Base-by-base conservation (phyloP, 2,888 invertebrate species). In the Gymnocheta viridis region DNA sequence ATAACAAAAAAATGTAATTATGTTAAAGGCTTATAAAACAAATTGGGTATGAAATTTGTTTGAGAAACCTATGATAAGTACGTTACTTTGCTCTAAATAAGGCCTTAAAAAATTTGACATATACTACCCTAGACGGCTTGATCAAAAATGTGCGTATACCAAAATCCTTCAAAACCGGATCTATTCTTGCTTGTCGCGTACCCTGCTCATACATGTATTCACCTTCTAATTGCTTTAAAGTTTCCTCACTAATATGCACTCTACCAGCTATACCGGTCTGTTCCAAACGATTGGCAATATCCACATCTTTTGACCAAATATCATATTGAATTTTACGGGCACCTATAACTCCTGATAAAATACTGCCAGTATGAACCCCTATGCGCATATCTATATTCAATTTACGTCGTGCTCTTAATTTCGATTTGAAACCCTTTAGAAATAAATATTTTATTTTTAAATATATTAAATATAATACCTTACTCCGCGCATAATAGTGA, bases 291-390 rank as follows among this genome's bases (percentile, higher is more conserved):
- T 98, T 98, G 0, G 99, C 98, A 87, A 98, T 96, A 32, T 96
- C 96, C 27, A 97, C 98, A 92, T 99, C 98, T 90, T 96, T 96
- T 0, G 96, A 96, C 96, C 98, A 99, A 85, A 99, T 96, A 90
- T 99, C 99, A 89, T 96, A 99, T 91, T 99, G 98, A 97, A 98
- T 98, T 92, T 99, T 99, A 86, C 96, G 95, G 6, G 96, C 95
- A 0, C 99, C 99, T 67, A 99, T 95, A 0, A 99, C 95, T 0
- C 99, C 98, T 86, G 98, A 96, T 62, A 98, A 93, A 56, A 98
- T 97, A 89, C 95, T 95, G 0, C 99, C 99, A 2, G 97, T 96
- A 91, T 99, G 98, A 0, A 99, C 95, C 0, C 99, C 99, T 85
- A 99, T 99, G 87, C 99, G 93, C 99, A 99, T 99, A 89, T 98